Conservation (phyloP, 1,140 invertebrate genomes). For the Brachionus paranguensis region DNA sequence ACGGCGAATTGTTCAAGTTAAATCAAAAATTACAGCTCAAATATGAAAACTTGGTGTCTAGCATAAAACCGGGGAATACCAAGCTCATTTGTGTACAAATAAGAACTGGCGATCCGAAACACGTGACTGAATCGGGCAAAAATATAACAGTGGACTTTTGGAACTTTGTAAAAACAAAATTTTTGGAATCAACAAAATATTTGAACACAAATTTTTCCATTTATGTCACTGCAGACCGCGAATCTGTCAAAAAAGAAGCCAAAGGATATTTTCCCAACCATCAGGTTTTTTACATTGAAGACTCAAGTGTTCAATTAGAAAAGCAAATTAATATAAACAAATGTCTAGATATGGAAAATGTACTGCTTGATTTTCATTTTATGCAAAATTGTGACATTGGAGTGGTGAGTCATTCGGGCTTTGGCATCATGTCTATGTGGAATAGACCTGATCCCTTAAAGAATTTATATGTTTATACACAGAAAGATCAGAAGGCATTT, state of each 20-base stretch:
- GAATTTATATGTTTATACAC: conserved; percentile 22
- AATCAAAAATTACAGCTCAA: neutral
- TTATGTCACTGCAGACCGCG: neutral
- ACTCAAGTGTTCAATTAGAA: conserved; percentile 1
- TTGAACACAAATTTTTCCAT: neutral
- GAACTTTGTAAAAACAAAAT: conserved; percentile 1
- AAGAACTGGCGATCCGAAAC: neutral
- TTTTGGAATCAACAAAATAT: neutral
- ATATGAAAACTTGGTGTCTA: neutral
- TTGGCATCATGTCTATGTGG: conserved; percentile 5
- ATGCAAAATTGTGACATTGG: conserved; percentile 35
- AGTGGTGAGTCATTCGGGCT: conserved; percentile 7
- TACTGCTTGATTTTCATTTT: conserved; percentile 17
- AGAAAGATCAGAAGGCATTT: neutral
- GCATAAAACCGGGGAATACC: neutral
- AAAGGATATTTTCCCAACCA: neutral
- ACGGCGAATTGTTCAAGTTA: neutral
- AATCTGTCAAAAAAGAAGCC: neutral
- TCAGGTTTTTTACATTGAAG: neutral
- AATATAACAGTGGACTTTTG: neutral
- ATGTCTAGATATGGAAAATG: conserved; percentile 4
- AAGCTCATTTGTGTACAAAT: conserved; percentile 20
- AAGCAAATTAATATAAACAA: neutral
- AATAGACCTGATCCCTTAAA: conserved; percentile 17
- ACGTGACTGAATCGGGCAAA: neutral